Percentiles rank a stretch among this genome's conserved stretches.
These are phyloP conservation scores for Drosophila grimshawi DNA, from an alignment of 1,140 invertebrate species.

Conservation along the genomic window DNA sequence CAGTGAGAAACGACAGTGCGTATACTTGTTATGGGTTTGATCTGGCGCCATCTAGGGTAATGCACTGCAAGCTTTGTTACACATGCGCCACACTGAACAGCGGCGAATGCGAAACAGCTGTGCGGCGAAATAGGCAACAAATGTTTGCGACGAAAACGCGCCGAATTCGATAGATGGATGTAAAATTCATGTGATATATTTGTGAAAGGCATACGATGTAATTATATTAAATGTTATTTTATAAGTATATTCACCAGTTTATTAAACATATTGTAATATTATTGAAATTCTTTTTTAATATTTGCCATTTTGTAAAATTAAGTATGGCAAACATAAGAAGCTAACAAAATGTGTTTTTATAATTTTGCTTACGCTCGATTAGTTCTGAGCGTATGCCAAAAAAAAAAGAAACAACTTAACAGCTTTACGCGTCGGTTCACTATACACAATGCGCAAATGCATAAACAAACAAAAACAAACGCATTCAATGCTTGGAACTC, in stretches of 20 bases:
- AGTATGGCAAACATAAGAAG: too few relatives aligned
- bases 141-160: background rate
- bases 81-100: slow-evolving; percentile 17
- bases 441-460: slow-evolving; percentile 42
- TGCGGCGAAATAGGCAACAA: slow-evolving; percentile 11
- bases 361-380: slow-evolving; percentile 24
- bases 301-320: too few relatives aligned
- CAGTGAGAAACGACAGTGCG: slow-evolving; percentile 23
- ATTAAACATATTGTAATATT: background rate
- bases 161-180: slow-evolving; percentile 13
- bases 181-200: background rate
- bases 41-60: slow-evolving; percentile 36
- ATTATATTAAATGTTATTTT: background rate
- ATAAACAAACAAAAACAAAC: background rate
- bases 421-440: slow-evolving; percentile 49
- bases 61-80: background rate
- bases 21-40: slow-evolving; percentile 12
- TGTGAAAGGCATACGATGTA: background rate
- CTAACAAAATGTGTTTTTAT: background rate
- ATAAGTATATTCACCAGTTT: background rate
- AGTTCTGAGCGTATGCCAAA: slow-evolving; percentile 14
- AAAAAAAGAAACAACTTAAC: slow-evolving; percentile 4
- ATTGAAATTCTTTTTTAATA: background rate
- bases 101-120: background rate
- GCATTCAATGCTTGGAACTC: background rate